Conservation (phyloP, 2,888 invertebrate species). For the Leptinotarsa peninsularis region DNA sequence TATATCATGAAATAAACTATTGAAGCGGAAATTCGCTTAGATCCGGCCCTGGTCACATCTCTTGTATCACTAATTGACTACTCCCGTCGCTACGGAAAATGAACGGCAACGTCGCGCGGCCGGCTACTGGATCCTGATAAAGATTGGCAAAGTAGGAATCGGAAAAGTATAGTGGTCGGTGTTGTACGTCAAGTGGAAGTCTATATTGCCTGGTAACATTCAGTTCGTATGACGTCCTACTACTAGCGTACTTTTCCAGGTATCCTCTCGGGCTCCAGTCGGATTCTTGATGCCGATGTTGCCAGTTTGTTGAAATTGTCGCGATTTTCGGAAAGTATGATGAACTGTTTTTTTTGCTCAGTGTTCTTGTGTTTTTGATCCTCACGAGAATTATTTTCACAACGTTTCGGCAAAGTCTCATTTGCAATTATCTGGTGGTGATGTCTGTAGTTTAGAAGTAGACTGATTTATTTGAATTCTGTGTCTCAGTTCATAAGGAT, state of each 20-base stretch:
- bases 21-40: neutral
- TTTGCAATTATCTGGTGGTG: too few species aligned
- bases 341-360: too few species aligned
- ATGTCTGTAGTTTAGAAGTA: too few species aligned
- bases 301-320: neutral
- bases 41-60: neutral
- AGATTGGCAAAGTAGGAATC: neutral
- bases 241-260: neutral
- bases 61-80: neutral
- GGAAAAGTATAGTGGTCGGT: neutral
- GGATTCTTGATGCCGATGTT: neutral
- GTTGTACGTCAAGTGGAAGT: neutral
- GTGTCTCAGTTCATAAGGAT: too few species aligned
- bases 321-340: neutral
- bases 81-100: neutral
- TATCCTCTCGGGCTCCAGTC: neutral
- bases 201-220: neutral
- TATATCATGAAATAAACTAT: too few species aligned
- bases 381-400: too few species aligned
- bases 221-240: neutral
- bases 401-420: too few species aligned
- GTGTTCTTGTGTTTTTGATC: too few species aligned
- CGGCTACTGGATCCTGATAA: neutral
- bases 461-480: too few species aligned
- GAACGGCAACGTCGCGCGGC: slow-evolving; percentile 1